These are phyloP conservation scores for Choristoneura rosaceana DNA, from an alignment of 2,888 invertebrate species.

Conservation along the genomic window DNA sequence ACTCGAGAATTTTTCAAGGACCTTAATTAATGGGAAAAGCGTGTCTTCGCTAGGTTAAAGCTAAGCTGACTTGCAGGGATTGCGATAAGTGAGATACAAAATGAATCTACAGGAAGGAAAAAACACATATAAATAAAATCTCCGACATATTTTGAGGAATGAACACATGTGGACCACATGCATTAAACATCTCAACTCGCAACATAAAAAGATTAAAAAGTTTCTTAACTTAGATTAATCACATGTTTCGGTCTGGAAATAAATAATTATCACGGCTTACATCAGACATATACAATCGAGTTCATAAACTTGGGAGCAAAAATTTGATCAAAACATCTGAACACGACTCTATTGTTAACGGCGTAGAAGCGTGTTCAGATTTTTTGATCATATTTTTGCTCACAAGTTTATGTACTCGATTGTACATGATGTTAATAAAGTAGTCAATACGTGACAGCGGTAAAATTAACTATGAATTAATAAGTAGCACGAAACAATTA, in stretches of 20 bases:
- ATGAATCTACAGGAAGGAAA: neutral
- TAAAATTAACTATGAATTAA: too few relatives aligned
- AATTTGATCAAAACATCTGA: too few relatives aligned
- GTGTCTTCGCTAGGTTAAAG: conserved; percentile 15
- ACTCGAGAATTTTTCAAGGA: conserved; percentile 33
- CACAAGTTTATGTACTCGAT: too few relatives aligned
- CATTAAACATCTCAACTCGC: neutral
- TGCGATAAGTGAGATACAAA: neutral
- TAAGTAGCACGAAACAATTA: too few relatives aligned
- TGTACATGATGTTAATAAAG: neutral
- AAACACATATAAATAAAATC: neutral
- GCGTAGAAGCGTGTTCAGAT: too few relatives aligned
- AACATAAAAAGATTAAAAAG: conserved; percentile 27
- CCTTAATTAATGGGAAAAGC: conserved; percentile 35
- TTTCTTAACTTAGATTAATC: conserved; percentile 27
- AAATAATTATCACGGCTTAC: conserved; percentile 21
- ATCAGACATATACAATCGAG: conserved; percentile 7
- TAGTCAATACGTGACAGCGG: too few relatives aligned
- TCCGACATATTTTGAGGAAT: neutral
- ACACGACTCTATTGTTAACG: too few relatives aligned
- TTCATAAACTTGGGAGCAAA: too few relatives aligned
- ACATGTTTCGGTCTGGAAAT: conserved; percentile 21
- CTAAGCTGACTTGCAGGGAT: neutral
- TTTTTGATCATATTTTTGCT: too few relatives aligned
- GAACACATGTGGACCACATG: conserved; percentile 35